These are phyloP conservation scores for Volucella zonaria DNA, from an alignment of 2,888 invertebrate species.

Conservation along the genomic window DNA sequence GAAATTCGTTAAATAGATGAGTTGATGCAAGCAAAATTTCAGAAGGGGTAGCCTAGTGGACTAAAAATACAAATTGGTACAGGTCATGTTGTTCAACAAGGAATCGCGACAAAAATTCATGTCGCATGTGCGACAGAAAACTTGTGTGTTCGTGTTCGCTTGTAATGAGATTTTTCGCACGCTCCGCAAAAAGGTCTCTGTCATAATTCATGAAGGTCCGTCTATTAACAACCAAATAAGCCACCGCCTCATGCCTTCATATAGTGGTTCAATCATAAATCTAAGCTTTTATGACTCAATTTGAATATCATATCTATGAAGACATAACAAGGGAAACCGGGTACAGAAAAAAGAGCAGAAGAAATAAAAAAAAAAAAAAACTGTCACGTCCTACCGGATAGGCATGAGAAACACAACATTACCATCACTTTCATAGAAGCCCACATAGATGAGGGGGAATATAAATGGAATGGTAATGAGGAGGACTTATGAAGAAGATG, in stretches of 20 bases:
- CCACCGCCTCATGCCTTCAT: slow-evolving; percentile 24
- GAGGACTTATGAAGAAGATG: slow-evolving; percentile 11
- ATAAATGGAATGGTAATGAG: slow-evolving; percentile 51
- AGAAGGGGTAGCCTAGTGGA: neutral
- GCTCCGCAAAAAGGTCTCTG: neutral
- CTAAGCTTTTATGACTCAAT: slow-evolving; percentile 26
- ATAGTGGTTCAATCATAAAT: slow-evolving; percentile 50
- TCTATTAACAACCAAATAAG: slow-evolving; percentile 35
- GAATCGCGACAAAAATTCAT: no score
- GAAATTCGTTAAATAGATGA: neutral
- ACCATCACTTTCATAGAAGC: slow-evolving; percentile 32
- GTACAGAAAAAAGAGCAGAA: no score
- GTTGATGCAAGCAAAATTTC: neutral
- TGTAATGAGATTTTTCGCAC: neutral
- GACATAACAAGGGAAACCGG: no score
- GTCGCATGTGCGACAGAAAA: neutral
- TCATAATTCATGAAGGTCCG: slow-evolving; percentile 29
- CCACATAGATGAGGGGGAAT: slow-evolving; percentile 15
- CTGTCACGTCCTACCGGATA: slow-evolving; percentile 48
- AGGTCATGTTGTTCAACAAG: neutral
- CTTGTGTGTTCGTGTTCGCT: neutral
- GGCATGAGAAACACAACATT: slow-evolving; percentile 9
- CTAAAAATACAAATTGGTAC: neutral
- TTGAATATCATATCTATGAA: slow-evolving; percentile 34
- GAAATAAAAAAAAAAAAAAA: neutral